A percentile compares a stretch with the other conserved stretches of the same genome.
These are phyloP conservation scores for Phenganax stokvisi DNA, from an alignment of 92 coral and sea anemone genomes.

Conservation along the genomic window DNA sequence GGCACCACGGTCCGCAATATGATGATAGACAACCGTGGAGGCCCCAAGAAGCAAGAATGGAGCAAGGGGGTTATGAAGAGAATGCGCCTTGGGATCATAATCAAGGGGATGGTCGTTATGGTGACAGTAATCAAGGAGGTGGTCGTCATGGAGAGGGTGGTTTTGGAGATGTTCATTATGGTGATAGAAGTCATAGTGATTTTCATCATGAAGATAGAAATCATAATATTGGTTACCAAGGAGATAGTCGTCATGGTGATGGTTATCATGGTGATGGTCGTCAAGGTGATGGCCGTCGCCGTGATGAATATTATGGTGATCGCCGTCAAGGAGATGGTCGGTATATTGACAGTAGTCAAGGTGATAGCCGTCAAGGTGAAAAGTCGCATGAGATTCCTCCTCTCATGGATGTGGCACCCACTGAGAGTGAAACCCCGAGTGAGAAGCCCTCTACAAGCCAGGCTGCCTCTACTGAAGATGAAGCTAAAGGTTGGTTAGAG, in stretches of 20 bases:
- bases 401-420: not conserved
- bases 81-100: conserved; percentile 7
- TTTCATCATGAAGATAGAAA: not conserved
- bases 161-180: not conserved
- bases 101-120: conserved; percentile 33
- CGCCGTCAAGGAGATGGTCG: conserved; percentile 17
- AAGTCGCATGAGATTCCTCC: conserved; percentile 3
- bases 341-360: conserved; percentile 48
- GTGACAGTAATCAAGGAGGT: conserved; percentile 34
- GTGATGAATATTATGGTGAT: conserved; percentile 38
- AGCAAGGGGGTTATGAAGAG: conserved; percentile 18
- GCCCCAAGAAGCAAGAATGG: conserved; percentile 28
- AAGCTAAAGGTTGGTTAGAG: conserved; percentile 32
- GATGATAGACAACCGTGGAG: conserved; percentile 34
- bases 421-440: not conserved
- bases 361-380: conserved; percentile 51
- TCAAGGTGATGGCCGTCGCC: conserved; percentile 50
- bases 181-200: not conserved
- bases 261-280: conserved; percentile 49
- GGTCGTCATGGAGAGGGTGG: conserved; percentile 2
- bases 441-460: no score
- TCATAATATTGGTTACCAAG: not conserved
- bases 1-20: conserved; percentile 13
- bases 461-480: not conserved
- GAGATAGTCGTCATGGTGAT: conserved; percentile 7